Evolutionary conservation across 2,113 vertebrate species (phyloP).

Genomic region (Agapornis roseicollis): DNA sequence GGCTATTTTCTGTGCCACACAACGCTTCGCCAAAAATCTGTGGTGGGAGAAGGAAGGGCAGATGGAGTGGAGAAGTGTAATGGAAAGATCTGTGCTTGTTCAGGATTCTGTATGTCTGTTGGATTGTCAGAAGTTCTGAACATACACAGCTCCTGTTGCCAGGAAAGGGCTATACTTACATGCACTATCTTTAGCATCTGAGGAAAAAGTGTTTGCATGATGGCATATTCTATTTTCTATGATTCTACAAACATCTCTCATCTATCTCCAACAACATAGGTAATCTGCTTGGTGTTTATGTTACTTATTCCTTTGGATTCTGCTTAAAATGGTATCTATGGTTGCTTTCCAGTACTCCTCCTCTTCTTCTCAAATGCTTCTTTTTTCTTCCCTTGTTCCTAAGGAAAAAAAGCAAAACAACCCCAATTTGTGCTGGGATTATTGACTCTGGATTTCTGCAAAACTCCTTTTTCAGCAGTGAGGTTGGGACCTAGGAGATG

Average conservation of each 20-base stretch:
- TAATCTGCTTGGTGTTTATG: neutral
- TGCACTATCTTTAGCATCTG: neutral
- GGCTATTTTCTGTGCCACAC: neutral
- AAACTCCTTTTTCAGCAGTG: neutral
- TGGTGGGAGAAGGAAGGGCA: neutral
- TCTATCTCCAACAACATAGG: accelerated
- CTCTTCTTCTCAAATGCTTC: neutral
- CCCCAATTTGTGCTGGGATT: neutral
- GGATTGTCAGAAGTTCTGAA: neutral
- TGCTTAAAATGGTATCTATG: neutral
- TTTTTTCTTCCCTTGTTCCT: neutral
- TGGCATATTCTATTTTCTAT: neutral
- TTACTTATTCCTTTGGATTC: neutral
- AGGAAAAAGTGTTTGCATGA: neutral
- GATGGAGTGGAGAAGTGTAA: neutral
- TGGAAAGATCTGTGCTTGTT: neutral
- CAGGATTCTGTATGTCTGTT: neutral
- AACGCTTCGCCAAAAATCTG: neutral
- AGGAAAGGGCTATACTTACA: neutral
- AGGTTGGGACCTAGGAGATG: neutral
- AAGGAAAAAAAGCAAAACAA: neutral
- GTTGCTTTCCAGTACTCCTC: neutral
- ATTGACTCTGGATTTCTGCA: neutral
- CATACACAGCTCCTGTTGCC: neutral
- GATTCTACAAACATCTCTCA: neutral